phyloP scores from a whole-genome alignment of 53 echinoderm and acorn worm species.

The Holothuria scabra region DNA sequence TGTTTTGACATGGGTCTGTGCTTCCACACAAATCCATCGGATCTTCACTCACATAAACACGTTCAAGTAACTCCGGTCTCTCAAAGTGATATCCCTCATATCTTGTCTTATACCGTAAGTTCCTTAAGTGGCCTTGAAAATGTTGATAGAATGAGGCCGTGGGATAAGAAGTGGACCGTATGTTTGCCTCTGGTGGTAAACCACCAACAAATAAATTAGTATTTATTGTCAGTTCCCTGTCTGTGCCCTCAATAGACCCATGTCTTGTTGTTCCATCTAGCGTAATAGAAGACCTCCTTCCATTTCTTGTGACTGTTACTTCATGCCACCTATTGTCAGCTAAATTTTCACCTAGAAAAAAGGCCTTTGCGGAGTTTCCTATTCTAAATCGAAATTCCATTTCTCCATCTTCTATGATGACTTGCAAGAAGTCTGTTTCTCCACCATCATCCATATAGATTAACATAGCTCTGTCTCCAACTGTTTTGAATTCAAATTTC shows the following conservation, averaged over 20 bases:
- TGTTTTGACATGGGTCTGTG: slow-evolving; percentile 75
- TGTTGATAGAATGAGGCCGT: slow-evolving; percentile 57
- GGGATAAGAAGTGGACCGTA: slow-evolving; percentile 48
- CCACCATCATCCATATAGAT: slow-evolving; percentile 74
- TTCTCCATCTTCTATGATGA: slow-evolving; percentile 55
- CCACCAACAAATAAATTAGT: slow-evolving; percentile 88
- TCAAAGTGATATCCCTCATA: slow-evolving; percentile 22
- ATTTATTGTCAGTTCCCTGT: slow-evolving; percentile 51
- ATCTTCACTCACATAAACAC: slow-evolving; percentile 53
- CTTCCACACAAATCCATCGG: slow-evolving; percentile 78
- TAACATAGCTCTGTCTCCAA: slow-evolving; percentile 53
- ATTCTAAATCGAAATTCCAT: slow-evolving; percentile 71
- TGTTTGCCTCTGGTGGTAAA: slow-evolving; percentile 56
- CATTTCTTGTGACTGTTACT: slow-evolving; percentile 66
- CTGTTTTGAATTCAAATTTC: slow-evolving; percentile 86
- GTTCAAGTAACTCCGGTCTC: slow-evolving; percentile 59
- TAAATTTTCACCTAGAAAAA: slow-evolving; percentile 68
- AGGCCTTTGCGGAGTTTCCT: slow-evolving; percentile 72
- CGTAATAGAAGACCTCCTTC: slow-evolving; percentile 53
- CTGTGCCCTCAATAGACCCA: slow-evolving; percentile 64
- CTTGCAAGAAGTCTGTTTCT: slow-evolving; percentile 68
- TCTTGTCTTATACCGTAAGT: slow-evolving; percentile 75
- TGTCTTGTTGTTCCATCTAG: slow-evolving; percentile 62
- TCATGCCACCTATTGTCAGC: slow-evolving; percentile 76
- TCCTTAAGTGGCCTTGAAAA: slow-evolving; percentile 76